phyloP scores from a whole-genome alignment of 2,113 vertebrate species.

The Xerus inauris region DNA sequence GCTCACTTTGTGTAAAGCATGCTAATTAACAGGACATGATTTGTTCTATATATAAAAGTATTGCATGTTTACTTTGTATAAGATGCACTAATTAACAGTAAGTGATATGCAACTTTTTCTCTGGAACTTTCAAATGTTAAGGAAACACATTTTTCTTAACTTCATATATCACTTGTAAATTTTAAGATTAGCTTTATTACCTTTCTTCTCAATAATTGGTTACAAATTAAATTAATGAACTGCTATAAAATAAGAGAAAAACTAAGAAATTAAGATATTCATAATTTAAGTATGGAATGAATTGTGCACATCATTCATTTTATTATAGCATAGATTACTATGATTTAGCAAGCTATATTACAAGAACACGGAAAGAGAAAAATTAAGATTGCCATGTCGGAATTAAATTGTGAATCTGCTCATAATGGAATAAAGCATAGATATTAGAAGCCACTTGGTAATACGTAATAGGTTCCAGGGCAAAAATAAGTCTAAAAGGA shows the following conservation, averaged over 20 bases:
- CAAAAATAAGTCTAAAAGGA: background rate
- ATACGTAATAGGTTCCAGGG: background rate
- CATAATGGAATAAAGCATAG: constrained; percentile 23
- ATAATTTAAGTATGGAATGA: constrained; percentile 35
- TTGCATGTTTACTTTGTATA: background rate
- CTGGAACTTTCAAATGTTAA: constrained; percentile 17
- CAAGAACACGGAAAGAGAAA: constrained; percentile 18
- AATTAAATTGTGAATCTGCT: constrained; percentile 48
- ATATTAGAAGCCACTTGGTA: background rate
- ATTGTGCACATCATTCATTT: constrained; percentile 46
- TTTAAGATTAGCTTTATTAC: constrained; percentile 32
- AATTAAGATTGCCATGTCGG: constrained; percentile 27
- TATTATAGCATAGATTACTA: background rate
- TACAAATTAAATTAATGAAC: constrained; percentile 30
- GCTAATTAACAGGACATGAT: background rate
- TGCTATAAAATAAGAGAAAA: constrained; percentile 5
- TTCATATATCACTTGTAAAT: background rate
- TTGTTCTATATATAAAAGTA: background rate
- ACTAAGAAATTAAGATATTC: constrained; percentile 23
- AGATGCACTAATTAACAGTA: background rate
- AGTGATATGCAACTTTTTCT: constrained; percentile 22
- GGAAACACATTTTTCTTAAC: constrained; percentile 16
- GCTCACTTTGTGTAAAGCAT: background rate
- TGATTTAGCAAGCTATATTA: constrained; percentile 25
- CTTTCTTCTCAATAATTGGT: constrained; percentile 27